Evolutionary conservation across 2,888 invertebrate species (phyloP).

Genomic region (Brenthis daphne): DNA sequence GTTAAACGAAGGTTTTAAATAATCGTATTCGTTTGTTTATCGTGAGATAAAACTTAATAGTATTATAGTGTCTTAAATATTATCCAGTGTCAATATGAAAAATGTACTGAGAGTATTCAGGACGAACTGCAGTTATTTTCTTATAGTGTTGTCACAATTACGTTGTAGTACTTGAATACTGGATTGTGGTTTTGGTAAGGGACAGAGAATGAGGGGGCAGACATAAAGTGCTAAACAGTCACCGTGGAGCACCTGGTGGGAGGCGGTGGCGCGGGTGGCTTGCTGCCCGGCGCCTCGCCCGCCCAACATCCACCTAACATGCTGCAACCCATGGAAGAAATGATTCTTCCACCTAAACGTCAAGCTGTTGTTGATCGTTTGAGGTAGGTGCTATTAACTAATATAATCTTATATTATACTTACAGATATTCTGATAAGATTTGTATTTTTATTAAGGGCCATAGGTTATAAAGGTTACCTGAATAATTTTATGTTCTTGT

Average conservation of each 20-base stretch:
- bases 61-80: conserved; percentile 17
- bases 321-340: conserved; percentile 84
- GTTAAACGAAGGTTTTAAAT: conserved; percentile 9
- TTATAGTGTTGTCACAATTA: conserved; percentile 63
- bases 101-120: conserved; percentile 61
- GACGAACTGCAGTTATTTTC: conserved; percentile 67
- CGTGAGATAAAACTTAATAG: neutral
- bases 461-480: neutral
- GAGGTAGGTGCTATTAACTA: conserved; percentile 62
- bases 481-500: too few relatives aligned
- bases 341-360: conserved; percentile 90
- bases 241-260: conserved; percentile 90
- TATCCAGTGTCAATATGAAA: conserved; percentile 62
- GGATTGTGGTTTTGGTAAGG: conserved; percentile 45
- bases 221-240: conserved; percentile 63
- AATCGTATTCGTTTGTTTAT: neutral
- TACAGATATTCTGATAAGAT: neutral
- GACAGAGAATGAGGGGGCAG: conserved; percentile 59
- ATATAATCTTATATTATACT: neutral
- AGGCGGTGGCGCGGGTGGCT: conserved; percentile 86
- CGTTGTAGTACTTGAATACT: conserved; percentile 68
- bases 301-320: conserved; percentile 84
- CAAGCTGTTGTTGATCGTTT: conserved; percentile 94
- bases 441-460: neutral
- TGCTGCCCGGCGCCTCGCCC: conserved; percentile 84